Conservation (phyloP, 2,888 invertebrate species). For the Neoitamus cyanurus region DNA sequence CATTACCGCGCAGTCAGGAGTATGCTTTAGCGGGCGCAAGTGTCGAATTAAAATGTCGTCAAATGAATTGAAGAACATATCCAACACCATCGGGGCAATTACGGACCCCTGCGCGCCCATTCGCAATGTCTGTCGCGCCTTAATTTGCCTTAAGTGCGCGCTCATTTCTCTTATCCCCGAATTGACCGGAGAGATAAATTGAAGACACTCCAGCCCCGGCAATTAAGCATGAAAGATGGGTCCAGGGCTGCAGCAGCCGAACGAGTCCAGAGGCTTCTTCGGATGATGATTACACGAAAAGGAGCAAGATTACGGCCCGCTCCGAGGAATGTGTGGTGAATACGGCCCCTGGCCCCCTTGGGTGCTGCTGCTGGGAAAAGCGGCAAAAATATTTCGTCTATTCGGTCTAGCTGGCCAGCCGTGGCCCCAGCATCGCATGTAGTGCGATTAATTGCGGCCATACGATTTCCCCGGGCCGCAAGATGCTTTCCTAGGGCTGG, state of each 20-base stretch:
- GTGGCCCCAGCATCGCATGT: not conserved
- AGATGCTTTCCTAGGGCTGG: not conserved
- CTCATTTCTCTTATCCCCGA: conserved; percentile 31
- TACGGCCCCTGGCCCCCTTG: not conserved
- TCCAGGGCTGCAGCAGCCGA: not conserved
- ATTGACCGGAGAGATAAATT: conserved; percentile 30
- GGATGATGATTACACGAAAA: conserved; percentile 16
- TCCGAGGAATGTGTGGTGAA: not conserved
- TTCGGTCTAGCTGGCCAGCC: conserved; percentile 1
- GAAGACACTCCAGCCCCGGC: conserved; percentile 16
- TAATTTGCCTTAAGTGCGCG: conserved; percentile 39
- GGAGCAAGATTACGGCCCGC: conserved; percentile 5
- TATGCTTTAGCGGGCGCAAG: not conserved
- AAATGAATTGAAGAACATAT: conserved; percentile 33
- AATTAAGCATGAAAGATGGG: conserved; percentile 38
- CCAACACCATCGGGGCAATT: conserved; percentile 19
- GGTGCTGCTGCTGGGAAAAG: not conserved
- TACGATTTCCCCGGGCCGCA: not conserved
- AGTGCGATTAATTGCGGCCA: conserved; percentile 24
- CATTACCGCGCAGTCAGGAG: not conserved
- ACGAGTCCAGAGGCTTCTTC: not conserved
- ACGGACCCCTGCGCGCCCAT: conserved; percentile 10
- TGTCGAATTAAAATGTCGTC: conserved; percentile 32
- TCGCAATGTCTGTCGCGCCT: conserved; percentile 7
- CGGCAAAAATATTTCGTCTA: conserved; percentile 14